These are phyloP conservation scores for Phalera bucephala DNA, from an alignment of 2,888 invertebrate species.

Conservation along the genomic window DNA sequence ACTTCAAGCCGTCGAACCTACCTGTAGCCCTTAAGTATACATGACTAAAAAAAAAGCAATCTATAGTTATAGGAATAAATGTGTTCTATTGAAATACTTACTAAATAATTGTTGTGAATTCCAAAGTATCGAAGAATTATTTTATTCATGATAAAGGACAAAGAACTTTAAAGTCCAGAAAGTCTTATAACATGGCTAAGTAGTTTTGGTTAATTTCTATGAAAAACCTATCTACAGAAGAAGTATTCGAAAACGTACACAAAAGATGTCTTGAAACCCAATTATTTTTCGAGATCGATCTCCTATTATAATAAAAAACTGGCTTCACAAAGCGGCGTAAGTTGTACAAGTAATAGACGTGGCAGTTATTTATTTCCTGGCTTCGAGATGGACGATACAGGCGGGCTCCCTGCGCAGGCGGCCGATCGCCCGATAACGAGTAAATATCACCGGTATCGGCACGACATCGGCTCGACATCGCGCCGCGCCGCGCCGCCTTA, in stretches of 20 bases:
- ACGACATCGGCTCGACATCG: conserved; percentile 50
- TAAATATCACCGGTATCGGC: conserved; percentile 67
- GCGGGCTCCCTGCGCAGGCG: conserved; percentile 52
- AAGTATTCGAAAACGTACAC: neutral
- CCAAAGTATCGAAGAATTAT: too few species aligned
- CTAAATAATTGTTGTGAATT: too few species aligned
- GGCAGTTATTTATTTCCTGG: conserved; percentile 49
- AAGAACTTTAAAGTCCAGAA: too few species aligned
- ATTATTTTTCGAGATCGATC: neutral
- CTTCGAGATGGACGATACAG: conserved; percentile 48
- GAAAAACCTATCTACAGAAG: too few species aligned
- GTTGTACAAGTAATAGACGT: conserved; percentile 33
- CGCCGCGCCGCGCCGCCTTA: conserved; percentile 25
- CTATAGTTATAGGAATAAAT: too few species aligned
- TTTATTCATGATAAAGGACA: too few species aligned
- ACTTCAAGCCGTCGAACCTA: too few species aligned
- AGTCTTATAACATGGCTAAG: too few species aligned
- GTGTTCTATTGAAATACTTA: too few species aligned
- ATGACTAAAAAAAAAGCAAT: too few species aligned
- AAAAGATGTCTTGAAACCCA: neutral
- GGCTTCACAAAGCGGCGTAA: conserved; percentile 4
- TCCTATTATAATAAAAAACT: neutral
- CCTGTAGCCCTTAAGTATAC: too few species aligned
- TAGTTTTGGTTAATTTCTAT: too few species aligned
- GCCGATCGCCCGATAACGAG: conserved; percentile 59